Base-by-base conservation (phyloP, 30 jellyfish, hydroid and myxozoan species). In the Aurelia coerulea region DNA sequence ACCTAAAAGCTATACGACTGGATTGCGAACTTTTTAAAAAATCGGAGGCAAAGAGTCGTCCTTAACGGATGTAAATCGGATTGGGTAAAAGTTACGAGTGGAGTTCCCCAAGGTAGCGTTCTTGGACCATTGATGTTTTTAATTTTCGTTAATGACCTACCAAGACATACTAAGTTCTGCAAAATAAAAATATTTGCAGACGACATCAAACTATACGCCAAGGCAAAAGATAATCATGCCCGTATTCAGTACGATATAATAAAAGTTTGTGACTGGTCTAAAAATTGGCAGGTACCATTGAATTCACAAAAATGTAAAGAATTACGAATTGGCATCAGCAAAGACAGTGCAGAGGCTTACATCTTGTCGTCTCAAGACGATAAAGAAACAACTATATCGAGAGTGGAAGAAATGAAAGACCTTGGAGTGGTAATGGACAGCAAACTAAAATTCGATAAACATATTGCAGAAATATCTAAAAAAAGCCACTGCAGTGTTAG, bases 351-450 rank as follows among this genome's bases (percentile, higher is more conserved):
- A 35, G 34, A 71, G 16, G 34, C 65, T 35, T 71, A 33, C 5
- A 71, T 3, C 32, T 71, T 71, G 41, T 3, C 81, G 0, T 35
- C 65, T 71, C 63, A 39, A 2, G 65, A 71, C 65, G n/a, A 12
- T 5, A 67, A 4, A 29, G 53, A 29, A n/a, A 49, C 41, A 41
- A 54, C 0, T 15, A 74, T 74, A 13, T 52, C 71, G 72, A 74
- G 19, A 4, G 72, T 53, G 51, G 53, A 74, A 50, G 85, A 74
- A 13, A 74, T 46, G 85, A n/a, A 52, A 52, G 85, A 74, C 71
- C 85, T 74, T 5, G 63, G 72, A 42, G 65, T 19, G 32, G 8
- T 5, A 17, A 72, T 72, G 64, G 66, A 37, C 41, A 72, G 41
- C 65, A 46, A 72, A 5, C 53, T 42, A 42, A 42, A 42, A 5